phyloP scores from a whole-genome alignment of 2,888 invertebrate species.

The Bugulina stolonifera region DNA sequence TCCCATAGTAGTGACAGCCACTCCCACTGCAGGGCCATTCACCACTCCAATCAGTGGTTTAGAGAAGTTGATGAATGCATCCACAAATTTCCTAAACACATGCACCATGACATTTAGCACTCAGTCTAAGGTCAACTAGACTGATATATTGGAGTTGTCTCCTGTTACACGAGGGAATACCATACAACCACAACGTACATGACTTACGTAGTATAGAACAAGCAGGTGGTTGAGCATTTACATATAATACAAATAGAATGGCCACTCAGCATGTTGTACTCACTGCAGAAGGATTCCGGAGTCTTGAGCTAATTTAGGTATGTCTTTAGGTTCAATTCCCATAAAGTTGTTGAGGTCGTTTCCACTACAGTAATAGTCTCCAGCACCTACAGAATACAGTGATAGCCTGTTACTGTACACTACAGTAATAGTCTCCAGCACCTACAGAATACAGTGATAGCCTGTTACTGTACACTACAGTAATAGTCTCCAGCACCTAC shows the following conservation, averaged over 20 bases:
- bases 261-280: too few relatives aligned
- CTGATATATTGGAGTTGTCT: too few relatives aligned
- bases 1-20: constrained; percentile 75
- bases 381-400: constrained; percentile 60
- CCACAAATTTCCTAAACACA: constrained; percentile 66
- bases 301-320: constrained; percentile 44
- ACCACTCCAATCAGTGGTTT: constrained; percentile 81
- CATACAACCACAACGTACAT: too few relatives aligned
- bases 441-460: constrained; percentile 58
- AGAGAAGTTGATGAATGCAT: constrained; percentile 75
- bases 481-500: constrained; percentile 71
- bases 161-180: too few relatives aligned
- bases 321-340: constrained; percentile 42
- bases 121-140: too few relatives aligned
- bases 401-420: too few relatives aligned
- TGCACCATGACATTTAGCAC: too few relatives aligned
- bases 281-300: constrained; percentile 44
- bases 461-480: too few relatives aligned
- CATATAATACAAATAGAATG: too few relatives aligned
- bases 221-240: too few relatives aligned
- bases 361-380: constrained; percentile 77
- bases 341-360: constrained; percentile 64
- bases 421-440: constrained; percentile 72
- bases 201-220: too few relatives aligned
- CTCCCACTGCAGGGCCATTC: constrained; percentile 90